Conservation (phyloP, 2,888 invertebrate species). For the Drosophila greeni region DNA sequence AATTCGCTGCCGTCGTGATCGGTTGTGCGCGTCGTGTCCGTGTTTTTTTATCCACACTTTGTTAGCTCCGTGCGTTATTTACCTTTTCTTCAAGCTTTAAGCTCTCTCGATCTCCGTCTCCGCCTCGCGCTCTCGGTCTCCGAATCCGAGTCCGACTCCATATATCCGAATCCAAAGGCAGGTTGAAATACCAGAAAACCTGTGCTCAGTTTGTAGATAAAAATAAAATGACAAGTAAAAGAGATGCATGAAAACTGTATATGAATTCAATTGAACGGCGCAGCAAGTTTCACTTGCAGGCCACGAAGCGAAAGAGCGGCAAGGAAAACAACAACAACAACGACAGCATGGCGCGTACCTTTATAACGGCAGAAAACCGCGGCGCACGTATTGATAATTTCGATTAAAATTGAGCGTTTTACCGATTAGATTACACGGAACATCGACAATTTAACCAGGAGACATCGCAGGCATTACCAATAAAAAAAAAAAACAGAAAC, state of each 20-base stretch:
- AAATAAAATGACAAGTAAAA: constrained; percentile 63
- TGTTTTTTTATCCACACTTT: constrained; percentile 15
- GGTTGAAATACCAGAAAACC: constrained; percentile 52
- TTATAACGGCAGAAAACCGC: constrained; percentile 24
- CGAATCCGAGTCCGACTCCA: constrained; percentile 31
- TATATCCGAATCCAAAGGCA: constrained; percentile 47
- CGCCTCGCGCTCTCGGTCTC: constrained; percentile 16
- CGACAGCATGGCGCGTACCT: constrained; percentile 23
- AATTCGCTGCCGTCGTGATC: constrained; percentile 64
- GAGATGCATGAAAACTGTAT: constrained; percentile 59
- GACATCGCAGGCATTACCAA: constrained; percentile 33
- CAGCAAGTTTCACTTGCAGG: constrained; percentile 58
- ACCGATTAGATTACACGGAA: constrained; percentile 49
- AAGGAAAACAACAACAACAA: constrained; percentile 6
- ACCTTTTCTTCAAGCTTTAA: constrained; percentile 47
- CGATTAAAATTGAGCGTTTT: constrained; percentile 35
- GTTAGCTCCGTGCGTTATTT: constrained; percentile 18
- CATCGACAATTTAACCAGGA: constrained; percentile 32
- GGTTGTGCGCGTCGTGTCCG: constrained; percentile 42
- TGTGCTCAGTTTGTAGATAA: constrained; percentile 66
- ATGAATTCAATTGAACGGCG: constrained; percentile 40
- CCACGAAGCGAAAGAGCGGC: constrained; percentile 17
- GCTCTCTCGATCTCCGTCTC: constrained; percentile 45
- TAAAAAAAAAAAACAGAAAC: constrained; percentile 8
- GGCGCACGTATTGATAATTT: constrained; percentile 47